These are phyloP conservation scores for Leptinotarsa tumamoca DNA, from an alignment of 2,888 invertebrate genomes.

Conservation along the genomic window DNA sequence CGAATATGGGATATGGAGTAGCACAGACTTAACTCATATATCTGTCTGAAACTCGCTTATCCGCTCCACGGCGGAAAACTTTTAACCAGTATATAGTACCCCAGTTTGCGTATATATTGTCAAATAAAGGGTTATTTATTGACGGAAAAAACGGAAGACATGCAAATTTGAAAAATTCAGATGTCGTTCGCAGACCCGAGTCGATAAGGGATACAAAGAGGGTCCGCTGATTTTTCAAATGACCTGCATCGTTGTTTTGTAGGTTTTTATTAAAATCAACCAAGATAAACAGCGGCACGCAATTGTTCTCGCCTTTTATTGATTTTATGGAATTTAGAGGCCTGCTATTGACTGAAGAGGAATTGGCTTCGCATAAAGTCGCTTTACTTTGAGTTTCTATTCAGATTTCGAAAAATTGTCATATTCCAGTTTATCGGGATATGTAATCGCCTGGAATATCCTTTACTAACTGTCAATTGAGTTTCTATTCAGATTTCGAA, in stretches of 20 bases:
- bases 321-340: neutral
- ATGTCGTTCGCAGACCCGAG: conserved; percentile 42
- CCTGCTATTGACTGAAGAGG: neutral
- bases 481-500: no score
- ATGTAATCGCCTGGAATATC: no score
- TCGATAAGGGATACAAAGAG: conserved; percentile 28
- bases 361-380: neutral
- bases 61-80: conserved; percentile 52
- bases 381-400: no score
- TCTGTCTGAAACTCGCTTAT: conserved; percentile 56
- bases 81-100: conserved; percentile 56
- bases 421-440: no score
- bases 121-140: conserved; percentile 54
- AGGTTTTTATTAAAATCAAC: neutral
- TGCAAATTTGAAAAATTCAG: conserved; percentile 48
- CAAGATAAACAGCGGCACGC: neutral
- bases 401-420: no score
- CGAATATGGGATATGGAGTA: conserved; percentile 52
- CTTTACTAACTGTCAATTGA: no score
- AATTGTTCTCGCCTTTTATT: neutral
- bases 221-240: conserved; percentile 10
- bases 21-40: conserved; percentile 58
- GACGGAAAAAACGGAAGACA: conserved; percentile 49
- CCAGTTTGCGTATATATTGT: conserved; percentile 53
- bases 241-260: conserved; percentile 5